Evolutionary conservation across 2,888 invertebrate genomes (phyloP).

Genomic region (Drosophila rellima): DNA sequence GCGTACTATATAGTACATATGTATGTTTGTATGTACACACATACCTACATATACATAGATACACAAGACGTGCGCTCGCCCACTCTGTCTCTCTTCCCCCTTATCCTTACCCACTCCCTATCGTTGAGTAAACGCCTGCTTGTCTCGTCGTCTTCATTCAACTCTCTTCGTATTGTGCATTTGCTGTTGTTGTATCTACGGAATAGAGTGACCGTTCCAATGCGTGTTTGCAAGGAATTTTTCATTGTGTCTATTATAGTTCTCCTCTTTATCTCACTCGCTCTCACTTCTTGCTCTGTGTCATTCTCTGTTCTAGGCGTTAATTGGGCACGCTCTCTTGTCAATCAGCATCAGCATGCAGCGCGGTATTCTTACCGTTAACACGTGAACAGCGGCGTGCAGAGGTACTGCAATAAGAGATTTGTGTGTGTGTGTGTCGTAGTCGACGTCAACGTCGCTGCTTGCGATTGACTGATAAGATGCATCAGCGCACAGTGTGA

Average conservation of each 20-base stretch:
- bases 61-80: slow-evolving; percentile 12
- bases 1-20: slow-evolving; percentile 1
- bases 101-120: too few species aligned
- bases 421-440: slow-evolving; percentile 6
- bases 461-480: slow-evolving; percentile 28
- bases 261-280: slow-evolving; percentile 1
- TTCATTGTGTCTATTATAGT: slow-evolving; percentile 11
- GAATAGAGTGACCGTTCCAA: slow-evolving; percentile 17
- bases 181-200: slow-evolving; percentile 12
- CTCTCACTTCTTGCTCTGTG: neutral
- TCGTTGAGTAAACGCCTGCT: slow-evolving; percentile 1
- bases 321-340: slow-evolving; percentile 48
- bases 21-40: neutral
- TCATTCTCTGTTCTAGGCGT: slow-evolving; percentile 15
- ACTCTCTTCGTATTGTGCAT: slow-evolving; percentile 15
- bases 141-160: slow-evolving; percentile 49
- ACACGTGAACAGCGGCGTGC: slow-evolving; percentile 63
- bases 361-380: slow-evolving; percentile 64
- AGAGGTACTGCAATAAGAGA: slow-evolving; percentile 40
- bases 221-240: slow-evolving; percentile 34
- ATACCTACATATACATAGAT: neutral
- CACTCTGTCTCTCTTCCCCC: neutral
- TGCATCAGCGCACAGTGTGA: slow-evolving; percentile 51
- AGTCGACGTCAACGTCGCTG: slow-evolving; percentile 21
- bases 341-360: slow-evolving; percentile 44